phyloP scores from a whole-genome alignment of 2,888 invertebrate species.

The Seira sanloemensis region DNA sequence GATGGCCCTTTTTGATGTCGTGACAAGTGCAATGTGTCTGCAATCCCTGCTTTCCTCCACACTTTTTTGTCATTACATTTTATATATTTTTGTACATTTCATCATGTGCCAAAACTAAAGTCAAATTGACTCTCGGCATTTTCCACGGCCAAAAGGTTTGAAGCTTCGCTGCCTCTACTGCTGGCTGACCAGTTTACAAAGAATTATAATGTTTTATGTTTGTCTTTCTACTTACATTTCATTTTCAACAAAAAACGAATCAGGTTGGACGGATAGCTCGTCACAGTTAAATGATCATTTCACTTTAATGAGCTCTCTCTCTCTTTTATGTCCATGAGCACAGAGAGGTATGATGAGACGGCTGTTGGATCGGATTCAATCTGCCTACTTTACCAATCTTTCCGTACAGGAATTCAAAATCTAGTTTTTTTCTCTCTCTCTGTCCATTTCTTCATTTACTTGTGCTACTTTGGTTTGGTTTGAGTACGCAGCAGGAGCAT shows the following conservation, averaged over 20 bases:
- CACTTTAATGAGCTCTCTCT: slow-evolving; percentile 47
- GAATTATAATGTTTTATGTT: not conserved
- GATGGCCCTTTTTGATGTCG: not conserved
- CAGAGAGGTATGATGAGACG: not conserved
- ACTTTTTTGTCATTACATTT: not conserved
- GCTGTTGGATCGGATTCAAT: not conserved
- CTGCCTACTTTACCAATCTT: not conserved
- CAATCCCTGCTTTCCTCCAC: too few relatives aligned
- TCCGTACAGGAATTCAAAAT: not conserved
- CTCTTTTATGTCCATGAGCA: not conserved
- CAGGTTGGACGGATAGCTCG: not conserved
- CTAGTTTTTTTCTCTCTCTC: slow-evolving; percentile 1
- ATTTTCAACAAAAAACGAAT: not conserved
- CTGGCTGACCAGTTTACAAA: not conserved
- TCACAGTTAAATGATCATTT: slow-evolving; percentile 28
- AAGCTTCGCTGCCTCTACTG: not conserved
- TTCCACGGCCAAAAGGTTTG: too few relatives aligned
- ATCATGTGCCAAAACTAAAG: not conserved
- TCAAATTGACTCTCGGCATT: not conserved
- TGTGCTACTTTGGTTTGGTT: not conserved
- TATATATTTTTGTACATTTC: too few relatives aligned
- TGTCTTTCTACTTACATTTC: not conserved
- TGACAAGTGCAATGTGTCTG: not conserved
- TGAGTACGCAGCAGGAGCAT: not conserved
- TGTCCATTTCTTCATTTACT: not conserved